These are phyloP conservation scores for Chloroceryle aenea DNA, from an alignment of 2,113 vertebrate species.

Conservation along the genomic window DNA sequence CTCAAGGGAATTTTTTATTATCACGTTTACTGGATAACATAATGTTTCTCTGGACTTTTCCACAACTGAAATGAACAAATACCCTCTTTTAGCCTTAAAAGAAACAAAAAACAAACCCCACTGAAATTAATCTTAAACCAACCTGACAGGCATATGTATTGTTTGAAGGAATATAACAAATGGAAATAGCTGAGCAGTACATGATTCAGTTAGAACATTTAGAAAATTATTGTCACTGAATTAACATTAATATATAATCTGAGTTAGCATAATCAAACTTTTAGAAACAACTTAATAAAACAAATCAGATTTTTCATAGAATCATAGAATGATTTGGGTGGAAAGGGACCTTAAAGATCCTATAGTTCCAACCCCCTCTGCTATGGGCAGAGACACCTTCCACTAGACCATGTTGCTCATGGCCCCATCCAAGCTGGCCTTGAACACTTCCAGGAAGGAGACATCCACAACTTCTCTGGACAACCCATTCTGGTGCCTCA, in stretches of 20 bases:
- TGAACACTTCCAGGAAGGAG: not conserved
- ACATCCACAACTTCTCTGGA: not conserved
- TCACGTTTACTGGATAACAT: not conserved
- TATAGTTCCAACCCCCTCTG: not conserved
- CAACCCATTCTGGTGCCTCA: not conserved
- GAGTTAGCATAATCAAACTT: not conserved
- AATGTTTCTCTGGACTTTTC: not conserved
- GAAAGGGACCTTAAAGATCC: not conserved
- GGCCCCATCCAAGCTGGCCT: not conserved
- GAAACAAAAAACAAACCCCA: not conserved
- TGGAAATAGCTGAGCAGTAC: not conserved
- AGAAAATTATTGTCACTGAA: not conserved
- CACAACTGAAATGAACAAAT: not conserved
- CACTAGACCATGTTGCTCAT: not conserved
- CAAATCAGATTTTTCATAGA: not conserved
- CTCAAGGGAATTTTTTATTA: not conserved
- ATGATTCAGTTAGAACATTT: not conserved
- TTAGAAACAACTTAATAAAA: not conserved
- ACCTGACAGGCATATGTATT: not conserved
- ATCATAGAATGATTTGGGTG: not conserved
- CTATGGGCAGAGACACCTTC: not conserved
- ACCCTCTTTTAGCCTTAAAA: not conserved
- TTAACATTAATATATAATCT: not conserved
- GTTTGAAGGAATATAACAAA: not conserved
- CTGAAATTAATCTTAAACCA: not conserved